Evolutionary conservation across 92 coral and sea anemone genomes (phyloP), one percentile per base, ranked within the genome.

Genomic region (Heliopora coerulea): DNA sequence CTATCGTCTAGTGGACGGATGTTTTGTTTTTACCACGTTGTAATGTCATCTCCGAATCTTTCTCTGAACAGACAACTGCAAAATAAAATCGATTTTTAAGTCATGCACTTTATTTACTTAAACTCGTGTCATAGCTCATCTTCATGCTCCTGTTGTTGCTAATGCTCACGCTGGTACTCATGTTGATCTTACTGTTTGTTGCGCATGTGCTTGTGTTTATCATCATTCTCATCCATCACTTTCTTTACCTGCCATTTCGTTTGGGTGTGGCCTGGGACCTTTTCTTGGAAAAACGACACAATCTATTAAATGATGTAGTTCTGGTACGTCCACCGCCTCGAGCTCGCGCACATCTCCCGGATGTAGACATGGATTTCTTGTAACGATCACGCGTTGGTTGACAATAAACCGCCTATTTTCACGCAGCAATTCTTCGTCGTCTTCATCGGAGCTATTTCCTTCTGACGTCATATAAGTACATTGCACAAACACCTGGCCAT

Each of bases 241-340:
- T n/a, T n/a, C n/a, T n/a, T 10, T 20, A 93, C 98, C 98, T 49
- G 95, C 91, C 98, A 93, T 93, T 83, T 93, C 91, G 66, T 89
- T 93, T 0, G 98, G 89, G 56, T 93, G 98, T 26, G 98, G 98
- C 17, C 98, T 84, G 14, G 88, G 83, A 25, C 98, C 98, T 6
- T 65, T 72, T 54, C 66, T 75, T 18, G 98, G 98, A 39, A 93
- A 93, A 63, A 93, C 98, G 20, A 93, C 73, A 54, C 98, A 87
- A 74, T 93, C 98, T 65, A 90, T 91, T 75, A 90, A 79, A 73
- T 93, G 98, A 57, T 24, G 78, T 2, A 93, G 78, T 62, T 74
- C 80, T 4, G 96, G 91, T 29, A 78, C 85, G 52, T 78, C 73
- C 54, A 93, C 91, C 18, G 98, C 98, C 35, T 82, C 84, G 40